Evolutionary conservation across 2,797 vertebrate genomes (phyloP), one percentile per base, ranked within the genome.

Genomic region (Natrix natrix): DNA sequence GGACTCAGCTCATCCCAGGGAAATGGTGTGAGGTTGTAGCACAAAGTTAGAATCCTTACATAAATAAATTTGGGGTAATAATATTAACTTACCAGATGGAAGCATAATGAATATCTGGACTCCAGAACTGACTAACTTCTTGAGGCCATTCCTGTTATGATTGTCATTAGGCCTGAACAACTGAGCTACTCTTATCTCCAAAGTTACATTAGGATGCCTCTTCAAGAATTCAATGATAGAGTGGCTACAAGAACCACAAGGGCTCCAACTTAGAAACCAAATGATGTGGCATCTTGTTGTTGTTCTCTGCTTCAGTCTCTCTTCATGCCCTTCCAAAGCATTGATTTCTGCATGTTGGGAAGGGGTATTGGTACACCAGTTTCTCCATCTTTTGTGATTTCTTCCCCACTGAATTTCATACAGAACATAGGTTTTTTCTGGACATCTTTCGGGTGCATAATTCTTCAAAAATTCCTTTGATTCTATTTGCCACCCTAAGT

Each of bases 241-340:
- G 26, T 0, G 2, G 74, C 88, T 94, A 32, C 97, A 97, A 0
- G 66, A 87, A 86, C 96, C 96, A 86, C 97, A 97, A 20, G 97
- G 97, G 6, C 93, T 97, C 93, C 97, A 94, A 28, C 97, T 96
- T 74, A 98, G 87, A 96, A 97, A 93, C 98, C 97, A 98, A 92
- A 22, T 95, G 92, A 98, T 94, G 10, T 59, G 95, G 92, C 97
- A 97, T 88, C 20, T 59, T 60, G n/a, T 26, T 87, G 43, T 0
- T 1, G 88, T 54, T 11, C 93, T 57, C 1, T 0, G 0, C 20
- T 4, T 4, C 0, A 1, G 0, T 78, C 95, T 92, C 89, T 94
- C 95, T 0, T 11, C 1, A 60, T 96, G 96, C 1, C 0, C 13
- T 92, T 97, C 69, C 91, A 97, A 91, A 93, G 97, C 98, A 22